A percentile compares a stretch with the other conserved stretches of the same genome.
phyloP scores from a whole-genome alignment of 2,888 invertebrate genomes.

The Andrena dorsata region DNA sequence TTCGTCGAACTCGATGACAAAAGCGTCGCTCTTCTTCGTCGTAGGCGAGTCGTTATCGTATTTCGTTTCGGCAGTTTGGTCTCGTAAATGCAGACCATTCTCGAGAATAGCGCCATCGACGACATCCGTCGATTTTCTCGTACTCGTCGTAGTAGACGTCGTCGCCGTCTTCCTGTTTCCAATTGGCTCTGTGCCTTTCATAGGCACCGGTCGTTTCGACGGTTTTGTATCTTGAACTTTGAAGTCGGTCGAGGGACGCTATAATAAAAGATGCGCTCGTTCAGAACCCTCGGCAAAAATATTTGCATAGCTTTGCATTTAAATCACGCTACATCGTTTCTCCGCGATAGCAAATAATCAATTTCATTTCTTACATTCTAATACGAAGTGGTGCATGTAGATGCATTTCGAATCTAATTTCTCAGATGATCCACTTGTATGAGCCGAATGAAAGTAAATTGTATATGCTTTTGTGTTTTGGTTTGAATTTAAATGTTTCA shows the following conservation, averaged over 20 bases:
- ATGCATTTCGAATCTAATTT: too few species aligned
- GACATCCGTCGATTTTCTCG: slow-evolving; percentile 59
- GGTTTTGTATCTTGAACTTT: slow-evolving; percentile 65
- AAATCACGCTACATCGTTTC: neutral
- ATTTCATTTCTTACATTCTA: too few species aligned
- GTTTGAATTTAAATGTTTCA: too few species aligned
- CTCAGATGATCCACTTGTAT: too few species aligned
- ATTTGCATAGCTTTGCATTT: neutral
- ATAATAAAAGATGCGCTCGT: slow-evolving; percentile 22
- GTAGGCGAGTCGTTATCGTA: slow-evolving; percentile 58
- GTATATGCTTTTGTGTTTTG: too few species aligned
- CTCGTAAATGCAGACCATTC: slow-evolving; percentile 58
- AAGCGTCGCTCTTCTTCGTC: slow-evolving; percentile 64
- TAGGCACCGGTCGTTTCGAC: slow-evolving; percentile 57
- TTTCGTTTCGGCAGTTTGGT: slow-evolving; percentile 61
- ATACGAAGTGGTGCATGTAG: too few species aligned
- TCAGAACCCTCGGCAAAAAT: neutral
- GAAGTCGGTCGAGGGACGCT: slow-evolving; percentile 63
- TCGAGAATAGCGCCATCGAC: slow-evolving; percentile 63
- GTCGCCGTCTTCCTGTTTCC: slow-evolving; percentile 55
- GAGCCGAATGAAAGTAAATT: too few species aligned
- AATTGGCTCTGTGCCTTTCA: slow-evolving; percentile 57
- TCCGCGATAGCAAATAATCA: neutral
- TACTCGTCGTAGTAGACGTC: slow-evolving; percentile 15
- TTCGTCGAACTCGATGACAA: slow-evolving; percentile 68